Conservation (phyloP, 2,888 invertebrate species). For the Pachycephus smyrnensis region DNA sequence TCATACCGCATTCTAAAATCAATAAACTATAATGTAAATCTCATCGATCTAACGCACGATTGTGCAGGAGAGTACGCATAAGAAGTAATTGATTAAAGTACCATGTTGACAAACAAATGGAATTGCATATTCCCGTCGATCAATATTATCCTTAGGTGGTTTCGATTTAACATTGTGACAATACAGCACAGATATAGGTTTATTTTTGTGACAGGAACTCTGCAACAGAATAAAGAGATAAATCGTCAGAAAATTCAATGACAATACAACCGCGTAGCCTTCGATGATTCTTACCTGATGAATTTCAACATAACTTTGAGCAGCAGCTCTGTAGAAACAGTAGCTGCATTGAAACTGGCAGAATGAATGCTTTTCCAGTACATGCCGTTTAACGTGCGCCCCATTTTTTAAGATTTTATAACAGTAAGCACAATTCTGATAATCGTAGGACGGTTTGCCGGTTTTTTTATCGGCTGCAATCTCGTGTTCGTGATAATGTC, state of each 20-base stretch:
- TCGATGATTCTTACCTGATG: constrained; percentile 68
- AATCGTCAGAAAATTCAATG: neutral
- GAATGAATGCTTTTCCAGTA: constrained; percentile 73
- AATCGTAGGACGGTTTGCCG: constrained; percentile 61
- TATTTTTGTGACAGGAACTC: constrained; percentile 18
- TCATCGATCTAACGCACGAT: neutral
- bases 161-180: constrained; percentile 24
- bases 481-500: constrained; percentile 65
- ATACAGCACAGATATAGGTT: constrained; percentile 28
- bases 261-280: neutral
- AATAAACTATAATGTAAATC: neutral
- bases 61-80: neutral
- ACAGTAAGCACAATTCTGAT: constrained; percentile 74
- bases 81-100: constrained; percentile 21
- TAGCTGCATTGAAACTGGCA: constrained; percentile 75
- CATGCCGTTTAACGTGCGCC: constrained; percentile 71
- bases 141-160: constrained; percentile 44
- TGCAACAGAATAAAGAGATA: neutral
- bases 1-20: constrained; percentile 55
- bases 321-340: constrained; percentile 77
- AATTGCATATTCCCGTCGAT: constrained; percentile 47
- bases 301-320: constrained; percentile 72
- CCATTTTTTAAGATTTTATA: constrained; percentile 65
- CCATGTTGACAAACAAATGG: constrained; percentile 60
- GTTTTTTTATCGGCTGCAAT: constrained; percentile 32